Conservation (phyloP, 2,888 invertebrate genomes). For the Carpatolechia fugitivella region DNA sequence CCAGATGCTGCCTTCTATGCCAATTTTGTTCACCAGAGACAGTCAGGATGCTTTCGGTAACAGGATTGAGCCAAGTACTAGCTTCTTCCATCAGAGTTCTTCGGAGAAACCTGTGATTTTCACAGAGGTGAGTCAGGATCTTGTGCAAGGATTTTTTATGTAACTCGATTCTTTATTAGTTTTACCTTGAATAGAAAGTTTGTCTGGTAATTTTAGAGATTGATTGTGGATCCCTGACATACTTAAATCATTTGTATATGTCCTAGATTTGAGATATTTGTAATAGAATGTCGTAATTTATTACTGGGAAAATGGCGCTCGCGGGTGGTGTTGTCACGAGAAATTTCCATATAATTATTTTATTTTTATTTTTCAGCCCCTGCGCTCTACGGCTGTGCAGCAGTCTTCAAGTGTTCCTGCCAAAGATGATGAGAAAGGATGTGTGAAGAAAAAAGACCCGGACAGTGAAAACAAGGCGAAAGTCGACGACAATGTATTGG, state of each 20-base stretch:
- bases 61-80: constrained; percentile 66
- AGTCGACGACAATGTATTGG: constrained; percentile 52
- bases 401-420: constrained; percentile 34
- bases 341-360: neutral
- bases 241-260: neutral
- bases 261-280: neutral
- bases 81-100: constrained; percentile 58
- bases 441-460: constrained; percentile 44
- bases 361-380: constrained; percentile 44
- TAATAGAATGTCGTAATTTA: neutral
- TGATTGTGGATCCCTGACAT: neutral
- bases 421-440: constrained; percentile 41
- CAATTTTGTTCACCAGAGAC: constrained; percentile 66
- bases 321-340: neutral
- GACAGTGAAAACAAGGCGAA: constrained; percentile 40
- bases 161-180: constrained; percentile 24
- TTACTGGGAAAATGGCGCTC: constrained; percentile 12
- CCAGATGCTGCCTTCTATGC: constrained; percentile 78
- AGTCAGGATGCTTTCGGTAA: constrained; percentile 75
- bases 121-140: constrained; percentile 55
- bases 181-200: constrained; percentile 6
- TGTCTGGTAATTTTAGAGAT: neutral
- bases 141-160: constrained; percentile 27
- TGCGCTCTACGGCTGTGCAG: constrained; percentile 34
- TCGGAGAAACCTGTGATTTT: constrained; percentile 47